Percentiles rank a stretch among this genome's conserved stretches.
Conservation (phyloP, 1,140 invertebrate genomes). For the Wiebesia pumilae region DNA sequence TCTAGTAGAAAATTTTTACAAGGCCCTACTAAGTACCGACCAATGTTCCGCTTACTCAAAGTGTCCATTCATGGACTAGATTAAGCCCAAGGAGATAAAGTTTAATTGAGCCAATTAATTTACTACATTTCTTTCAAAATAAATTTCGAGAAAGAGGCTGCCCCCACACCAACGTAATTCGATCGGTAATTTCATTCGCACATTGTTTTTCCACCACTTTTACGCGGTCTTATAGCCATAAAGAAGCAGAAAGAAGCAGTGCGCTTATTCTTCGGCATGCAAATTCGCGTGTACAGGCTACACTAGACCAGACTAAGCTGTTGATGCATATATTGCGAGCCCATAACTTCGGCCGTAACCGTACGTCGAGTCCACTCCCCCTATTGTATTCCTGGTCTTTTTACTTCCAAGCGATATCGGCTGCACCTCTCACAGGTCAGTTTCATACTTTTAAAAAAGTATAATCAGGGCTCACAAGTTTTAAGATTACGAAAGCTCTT, state of each 20-base stretch:
- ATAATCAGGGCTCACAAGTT: not conserved
- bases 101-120: not conserved
- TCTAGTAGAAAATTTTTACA: not conserved
- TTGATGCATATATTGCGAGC: conserved; percentile 14
- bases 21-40: not conserved
- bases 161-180: not conserved
- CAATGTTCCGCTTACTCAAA: not conserved
- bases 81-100: not conserved
- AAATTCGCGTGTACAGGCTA: conserved; percentile 39
- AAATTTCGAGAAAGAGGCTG: not conserved
- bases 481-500: not conserved
- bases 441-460: not conserved
- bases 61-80: not conserved
- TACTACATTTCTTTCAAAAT: not conserved
- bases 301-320: not conserved
- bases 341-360: conserved; percentile 38
- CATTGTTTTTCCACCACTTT: not conserved
- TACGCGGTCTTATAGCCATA: too few relatives aligned
- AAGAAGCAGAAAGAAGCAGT: not conserved
- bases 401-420: not conserved
- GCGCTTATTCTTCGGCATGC: conserved; percentile 34
- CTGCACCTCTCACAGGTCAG: not conserved
- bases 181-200: not conserved
- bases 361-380: not conserved
- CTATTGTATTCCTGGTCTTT: conserved; percentile 1